Evolutionary conservation across 2,113 vertebrate species (phyloP).

Genomic region (Heterocephalus glaber): DNA sequence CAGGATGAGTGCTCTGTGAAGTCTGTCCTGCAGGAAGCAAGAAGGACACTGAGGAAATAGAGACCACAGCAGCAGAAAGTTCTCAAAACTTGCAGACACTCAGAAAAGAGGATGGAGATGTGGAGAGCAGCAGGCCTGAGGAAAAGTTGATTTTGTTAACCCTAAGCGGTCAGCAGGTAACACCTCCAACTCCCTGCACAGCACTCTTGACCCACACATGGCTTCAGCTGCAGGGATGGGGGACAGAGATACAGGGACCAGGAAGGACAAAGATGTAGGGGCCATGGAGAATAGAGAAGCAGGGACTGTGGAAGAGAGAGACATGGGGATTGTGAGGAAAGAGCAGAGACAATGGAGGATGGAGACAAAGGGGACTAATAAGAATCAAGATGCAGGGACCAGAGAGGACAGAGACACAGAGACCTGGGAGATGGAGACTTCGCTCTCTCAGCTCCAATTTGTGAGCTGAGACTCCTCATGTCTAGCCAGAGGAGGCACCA

Average conservation of each 20-base stretch:
- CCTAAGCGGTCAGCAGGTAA: accelerated
- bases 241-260: not conserved
- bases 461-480: not conserved
- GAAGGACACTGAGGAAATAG: not conserved
- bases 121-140: accelerated
- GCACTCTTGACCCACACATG: not conserved
- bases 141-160: accelerated
- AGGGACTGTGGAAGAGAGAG: no score
- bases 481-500: not conserved
- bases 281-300: not conserved
- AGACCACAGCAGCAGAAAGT: accelerated
- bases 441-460: not conserved
- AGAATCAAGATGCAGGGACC: not conserved
- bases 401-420: not conserved
- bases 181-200: accelerated
- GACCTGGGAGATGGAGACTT: not conserved
- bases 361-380: no score
- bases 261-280: no score
- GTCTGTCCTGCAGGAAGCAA: not conserved
- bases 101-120: accelerated
- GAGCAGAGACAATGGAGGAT: accelerated
- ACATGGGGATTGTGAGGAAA: no score
- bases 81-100: not conserved
- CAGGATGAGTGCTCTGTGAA: accelerated
- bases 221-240: not conserved